Base-by-base conservation (phyloP, 2,797 vertebrate genomes). In the Thamnophis elegans region DNA sequence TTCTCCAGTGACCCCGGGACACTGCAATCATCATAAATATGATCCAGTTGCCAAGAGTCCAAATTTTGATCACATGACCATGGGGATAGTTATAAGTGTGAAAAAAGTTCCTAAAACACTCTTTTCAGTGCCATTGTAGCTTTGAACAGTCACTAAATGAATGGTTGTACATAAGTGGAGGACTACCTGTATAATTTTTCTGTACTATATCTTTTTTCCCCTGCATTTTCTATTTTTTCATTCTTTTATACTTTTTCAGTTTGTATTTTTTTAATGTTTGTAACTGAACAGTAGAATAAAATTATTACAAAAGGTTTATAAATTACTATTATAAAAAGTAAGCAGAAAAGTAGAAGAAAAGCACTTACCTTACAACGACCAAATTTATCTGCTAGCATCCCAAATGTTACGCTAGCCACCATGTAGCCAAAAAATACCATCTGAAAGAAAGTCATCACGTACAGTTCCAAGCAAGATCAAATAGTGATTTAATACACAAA, bases 391-490 rank as follows among this genome's bases (percentile, higher is more conserved):
- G 99, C 98, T 12, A 99, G 42, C 91, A 98, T 98, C 88, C 99
- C 99, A 0, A 98, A 97, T 22, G 98, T 87, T 16, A 98, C 97
- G 26, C 99, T 99, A 96, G 98, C 99, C 0, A 98, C 18, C 99
- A 99, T 99, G 96, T 98, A 99, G 90, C 99, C 99, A 26, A 99
- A 97, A 95, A 99, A 99, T 96, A 99, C 99, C 98, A 99, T 99
- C 99, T 99, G 95, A 42, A 5, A 18, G 32, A 20, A 42, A 22
- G 32, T 58, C 59, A 60, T 11, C 3, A 58, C 47, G 36, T 25
- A 58, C 16, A 51, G 60, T 42, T 22, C 60, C 68, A 47, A 47
- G 78, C 22, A 82, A 47, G 10, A 82, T 82, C 36, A 82, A 20
- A 25, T 36, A 22, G 73, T 82, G 73, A 25, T 82, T 47, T 82